phyloP scores from a whole-genome alignment of 2,888 invertebrate species.

The Imbricaverruca yamaguchii region DNA sequence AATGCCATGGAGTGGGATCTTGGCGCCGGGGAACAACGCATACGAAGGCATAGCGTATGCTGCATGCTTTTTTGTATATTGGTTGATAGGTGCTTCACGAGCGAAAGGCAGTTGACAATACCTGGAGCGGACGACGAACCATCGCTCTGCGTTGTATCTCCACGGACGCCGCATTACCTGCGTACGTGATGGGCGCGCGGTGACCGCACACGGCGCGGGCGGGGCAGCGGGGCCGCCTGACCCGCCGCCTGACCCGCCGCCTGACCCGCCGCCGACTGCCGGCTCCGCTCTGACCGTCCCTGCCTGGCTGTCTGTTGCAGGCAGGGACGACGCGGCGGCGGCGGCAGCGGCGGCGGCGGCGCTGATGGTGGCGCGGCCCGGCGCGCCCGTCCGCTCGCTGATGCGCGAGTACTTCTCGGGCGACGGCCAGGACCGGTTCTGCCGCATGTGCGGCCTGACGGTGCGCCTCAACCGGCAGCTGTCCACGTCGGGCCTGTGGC shows the following conservation, averaged over 20 bases:
- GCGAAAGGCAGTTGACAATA: too few species aligned
- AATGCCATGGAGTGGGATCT: too few species aligned
- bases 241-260: constrained; percentile 19
- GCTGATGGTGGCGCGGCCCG: constrained; percentile 40
- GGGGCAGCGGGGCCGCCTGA: constrained; percentile 32
- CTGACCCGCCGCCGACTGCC: constrained; percentile 33
- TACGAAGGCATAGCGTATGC: too few species aligned
- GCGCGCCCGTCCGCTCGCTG: constrained; percentile 38
- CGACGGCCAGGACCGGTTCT: constrained; percentile 41
- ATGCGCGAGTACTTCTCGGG: constrained; percentile 37
- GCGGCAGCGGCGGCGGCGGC: constrained; percentile 39
- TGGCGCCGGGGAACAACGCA: too few species aligned
- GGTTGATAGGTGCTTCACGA: too few species aligned
- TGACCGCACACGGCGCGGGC: too few species aligned
- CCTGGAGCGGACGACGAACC: too few species aligned
- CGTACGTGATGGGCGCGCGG: constrained; percentile 26
- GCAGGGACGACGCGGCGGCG: constrained; percentile 41
- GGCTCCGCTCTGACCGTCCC: constrained; percentile 37
- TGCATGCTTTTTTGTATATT: too few species aligned
- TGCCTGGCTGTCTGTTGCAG: constrained; percentile 39
- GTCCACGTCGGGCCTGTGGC: constrained; percentile 40
- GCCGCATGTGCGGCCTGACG: constrained; percentile 40
- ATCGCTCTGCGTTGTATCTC: constrained; percentile 40
- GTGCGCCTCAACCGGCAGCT: constrained; percentile 42
- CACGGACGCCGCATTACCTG: constrained; percentile 39